Conservation (phyloP, 1,140 invertebrate species). For the Venturia canescens region DNA sequence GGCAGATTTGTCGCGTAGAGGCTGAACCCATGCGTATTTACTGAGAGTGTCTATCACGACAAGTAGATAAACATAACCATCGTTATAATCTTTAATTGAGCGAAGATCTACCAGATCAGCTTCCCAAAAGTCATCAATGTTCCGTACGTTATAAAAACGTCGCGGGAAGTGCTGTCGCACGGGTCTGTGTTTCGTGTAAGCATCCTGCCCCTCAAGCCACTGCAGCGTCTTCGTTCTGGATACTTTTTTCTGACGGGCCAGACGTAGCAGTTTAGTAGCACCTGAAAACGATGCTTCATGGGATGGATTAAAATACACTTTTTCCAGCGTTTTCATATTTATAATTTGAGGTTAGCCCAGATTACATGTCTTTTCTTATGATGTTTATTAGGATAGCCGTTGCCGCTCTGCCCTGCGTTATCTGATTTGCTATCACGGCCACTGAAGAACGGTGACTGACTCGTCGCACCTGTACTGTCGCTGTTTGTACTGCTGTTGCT, state of each 20-base stretch:
- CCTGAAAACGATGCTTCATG: slow-evolving; percentile 35
- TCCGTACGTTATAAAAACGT: too few species aligned
- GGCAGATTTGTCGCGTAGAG: too few species aligned
- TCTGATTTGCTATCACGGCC: background rate
- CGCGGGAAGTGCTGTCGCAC: too few species aligned
- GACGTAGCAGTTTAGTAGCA: slow-evolving; percentile 16
- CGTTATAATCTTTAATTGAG: too few species aligned
- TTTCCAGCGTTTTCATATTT: slow-evolving; percentile 32
- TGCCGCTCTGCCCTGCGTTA: background rate
- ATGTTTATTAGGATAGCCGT: slow-evolving; percentile 1
- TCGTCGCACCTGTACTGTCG: background rate
- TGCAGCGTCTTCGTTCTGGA: background rate
- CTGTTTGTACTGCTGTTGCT: background rate
- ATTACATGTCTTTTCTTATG: slow-evolving; percentile 36
- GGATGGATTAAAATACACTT: slow-evolving; percentile 24
- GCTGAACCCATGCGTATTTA: too few species aligned
- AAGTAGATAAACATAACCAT: too few species aligned
- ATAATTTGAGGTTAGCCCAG: slow-evolving; percentile 31
- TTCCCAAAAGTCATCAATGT: too few species aligned
- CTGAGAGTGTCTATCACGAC: too few species aligned
- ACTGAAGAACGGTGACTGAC: slow-evolving; percentile 1
- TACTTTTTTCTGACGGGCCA: slow-evolving; percentile 22
- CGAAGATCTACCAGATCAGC: too few species aligned
- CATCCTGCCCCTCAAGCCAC: too few species aligned
- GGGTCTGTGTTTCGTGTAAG: too few species aligned